These are phyloP conservation scores for Mechanitis mazaeus DNA, from an alignment of 2,888 invertebrate genomes.

Conservation along the genomic window DNA sequence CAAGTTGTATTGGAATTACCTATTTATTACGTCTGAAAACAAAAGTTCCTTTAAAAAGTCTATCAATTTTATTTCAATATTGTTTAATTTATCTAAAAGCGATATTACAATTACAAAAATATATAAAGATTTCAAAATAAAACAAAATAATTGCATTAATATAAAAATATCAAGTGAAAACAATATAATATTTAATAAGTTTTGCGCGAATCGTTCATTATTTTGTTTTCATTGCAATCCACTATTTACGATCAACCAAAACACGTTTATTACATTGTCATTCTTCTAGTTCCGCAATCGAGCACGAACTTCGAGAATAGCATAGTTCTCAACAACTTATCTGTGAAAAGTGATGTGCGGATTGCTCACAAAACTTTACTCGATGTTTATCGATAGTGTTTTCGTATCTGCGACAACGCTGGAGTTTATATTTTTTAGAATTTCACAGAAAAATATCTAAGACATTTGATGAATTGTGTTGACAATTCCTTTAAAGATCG, in stretches of 20 bases:
- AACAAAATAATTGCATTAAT: not conserved
- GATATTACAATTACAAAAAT: too few species aligned
- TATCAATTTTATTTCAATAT: not conserved
- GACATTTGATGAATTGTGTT: not conserved
- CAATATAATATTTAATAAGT: not conserved
- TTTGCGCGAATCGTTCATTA: not conserved
- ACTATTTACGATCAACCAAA: conserved; percentile 3
- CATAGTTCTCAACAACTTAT: conserved; percentile 17
- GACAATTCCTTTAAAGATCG: not conserved
- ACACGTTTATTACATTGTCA: conserved; percentile 7
- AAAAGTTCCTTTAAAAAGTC: not conserved
- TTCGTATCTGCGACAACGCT: conserved; percentile 49
- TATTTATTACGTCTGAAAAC: not conserved
- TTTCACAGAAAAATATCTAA: not conserved
- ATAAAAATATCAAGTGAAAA: not conserved
- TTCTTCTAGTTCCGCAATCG: conserved; percentile 7
- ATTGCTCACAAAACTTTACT: conserved; percentile 31
- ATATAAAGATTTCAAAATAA: not conserved
- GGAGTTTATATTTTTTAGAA: not conserved
- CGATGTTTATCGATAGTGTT: conserved; percentile 50
- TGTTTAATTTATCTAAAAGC: too few species aligned
- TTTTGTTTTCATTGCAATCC: conserved; percentile 1
- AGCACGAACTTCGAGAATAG: conserved; percentile 1
- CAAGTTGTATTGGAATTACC: not conserved
- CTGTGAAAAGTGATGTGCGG: conserved; percentile 24